Base-by-base conservation (phyloP, 2,113 vertebrate species). In the Bostrychus sinensis region DNA sequence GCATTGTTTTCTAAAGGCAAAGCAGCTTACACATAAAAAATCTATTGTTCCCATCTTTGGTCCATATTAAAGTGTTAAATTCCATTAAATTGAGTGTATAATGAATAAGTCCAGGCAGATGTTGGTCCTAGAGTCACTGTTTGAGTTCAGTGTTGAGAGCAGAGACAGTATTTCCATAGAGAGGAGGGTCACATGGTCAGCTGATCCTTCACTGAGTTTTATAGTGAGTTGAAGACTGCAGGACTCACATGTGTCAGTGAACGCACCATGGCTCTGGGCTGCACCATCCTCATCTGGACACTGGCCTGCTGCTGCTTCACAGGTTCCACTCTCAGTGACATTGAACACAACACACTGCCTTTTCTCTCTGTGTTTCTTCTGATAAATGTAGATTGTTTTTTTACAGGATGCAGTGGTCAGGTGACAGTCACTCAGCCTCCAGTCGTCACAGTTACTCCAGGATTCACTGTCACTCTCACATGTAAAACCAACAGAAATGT, bases 371-470 rank as follows among this genome's bases (percentile, higher is more conserved):
- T 50, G 65, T 61, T 42, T 12, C 61, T 43, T 50, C 17, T 61
- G 32, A 68, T 41, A 19, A 70, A 69, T 71, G 4, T 62, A 58
- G 30, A 30, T 46, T 75, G 23, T 26, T 51, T 51, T n/a, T 51
- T 51, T 51, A 51, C 46, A 51, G 46, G 46, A 51, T 51, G 70
- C 69, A 81, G 60, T n/a, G 43, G 62, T 61, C 76, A 81, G 41
- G 75, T 78, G 46, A 83, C 75, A 46, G 71, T 91, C 70, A 89
- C 82, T 73, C 74, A 88, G 43, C 61, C 77, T 70, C 11, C 63
- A 41, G 12, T 37, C 3, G 0, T 12, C 19, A 77, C 42, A 23
- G 7, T 0, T 54, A 43, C 76, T 85, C 66, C 80, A 65, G 80
- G 25, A 51, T 51, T 23, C 16, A 51, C 48, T 28, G 48, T 51